phyloP scores from a whole-genome alignment of 2,888 invertebrate species.

The Pristionchus fissidentatus region DNA sequence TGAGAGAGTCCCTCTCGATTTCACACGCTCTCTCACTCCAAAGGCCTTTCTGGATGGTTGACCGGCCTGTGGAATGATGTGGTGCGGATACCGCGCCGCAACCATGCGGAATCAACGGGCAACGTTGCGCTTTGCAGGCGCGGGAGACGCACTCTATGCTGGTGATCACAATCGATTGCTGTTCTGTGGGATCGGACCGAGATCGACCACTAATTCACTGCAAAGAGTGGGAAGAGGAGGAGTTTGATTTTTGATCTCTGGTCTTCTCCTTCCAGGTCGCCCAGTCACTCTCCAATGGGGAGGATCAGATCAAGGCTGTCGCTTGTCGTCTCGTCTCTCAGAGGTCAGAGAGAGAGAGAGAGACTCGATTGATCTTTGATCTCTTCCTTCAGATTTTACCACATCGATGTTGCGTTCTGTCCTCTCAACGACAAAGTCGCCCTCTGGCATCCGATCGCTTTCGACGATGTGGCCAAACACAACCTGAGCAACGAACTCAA shows the following conservation, averaged over 20 bases:
- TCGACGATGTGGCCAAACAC: constrained; percentile 66
- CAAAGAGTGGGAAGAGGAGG: constrained; percentile 49
- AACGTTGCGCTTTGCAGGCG: constrained; percentile 53
- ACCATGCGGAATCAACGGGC: not conserved
- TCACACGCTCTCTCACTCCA: too few relatives aligned
- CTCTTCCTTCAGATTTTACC: constrained; percentile 71
- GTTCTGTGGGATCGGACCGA: constrained; percentile 71
- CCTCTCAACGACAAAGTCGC: constrained; percentile 70
- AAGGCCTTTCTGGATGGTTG: too few relatives aligned
- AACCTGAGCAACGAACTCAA: constrained; percentile 67
- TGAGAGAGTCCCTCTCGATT: too few relatives aligned
- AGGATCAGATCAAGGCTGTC: constrained; percentile 51
- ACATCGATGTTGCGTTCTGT: constrained; percentile 74
- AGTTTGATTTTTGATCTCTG: constrained; percentile 18
- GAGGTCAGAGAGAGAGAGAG: constrained; percentile 54
- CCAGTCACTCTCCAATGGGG: not conserved
- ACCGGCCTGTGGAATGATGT: too few relatives aligned
- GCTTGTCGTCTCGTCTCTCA: constrained; percentile 66
- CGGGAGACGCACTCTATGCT: constrained; percentile 72
- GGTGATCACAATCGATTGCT: constrained; percentile 58
- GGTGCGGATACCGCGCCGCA: too few relatives aligned
- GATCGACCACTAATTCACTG: constrained; percentile 66
- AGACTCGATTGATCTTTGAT: not conserved
- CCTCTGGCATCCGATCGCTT: constrained; percentile 63
- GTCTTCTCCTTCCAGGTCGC: constrained; percentile 37